Evolutionary conservation across 2,113 vertebrate genomes (phyloP).

Genomic region (Callionymus lyra): DNA sequence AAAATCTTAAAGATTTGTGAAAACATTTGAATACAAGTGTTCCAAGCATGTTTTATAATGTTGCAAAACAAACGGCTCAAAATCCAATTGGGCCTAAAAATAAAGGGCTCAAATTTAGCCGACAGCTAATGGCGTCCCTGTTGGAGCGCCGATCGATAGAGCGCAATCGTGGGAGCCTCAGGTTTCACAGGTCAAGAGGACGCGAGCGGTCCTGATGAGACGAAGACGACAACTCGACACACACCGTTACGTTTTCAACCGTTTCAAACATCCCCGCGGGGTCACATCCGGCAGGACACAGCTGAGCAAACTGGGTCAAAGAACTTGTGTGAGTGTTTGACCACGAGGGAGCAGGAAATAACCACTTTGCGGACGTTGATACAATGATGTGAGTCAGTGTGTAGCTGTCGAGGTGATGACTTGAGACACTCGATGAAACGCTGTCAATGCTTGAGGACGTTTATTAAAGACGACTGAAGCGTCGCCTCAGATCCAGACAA

Average conservation of each 20-base stretch:
- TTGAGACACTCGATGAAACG: too few species aligned
- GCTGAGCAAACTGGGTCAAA: background rate
- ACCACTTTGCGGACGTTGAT: slow-evolving; percentile 20
- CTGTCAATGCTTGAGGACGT: too few species aligned
- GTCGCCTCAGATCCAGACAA: too few species aligned
- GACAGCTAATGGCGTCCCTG: slow-evolving; percentile 27
- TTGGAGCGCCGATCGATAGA: slow-evolving; percentile 33
- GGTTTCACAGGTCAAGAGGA: slow-evolving; percentile 12
- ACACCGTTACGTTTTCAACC: too few species aligned
- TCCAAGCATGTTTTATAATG: too few species aligned
- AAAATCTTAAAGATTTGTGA: too few species aligned
- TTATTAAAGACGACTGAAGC: too few species aligned
- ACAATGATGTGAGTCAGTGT: slow-evolving; percentile 20
- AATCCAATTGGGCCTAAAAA: slow-evolving; percentile 13
- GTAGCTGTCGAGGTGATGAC: too few species aligned
- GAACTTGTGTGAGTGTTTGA: background rate
- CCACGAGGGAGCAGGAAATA: slow-evolving; percentile 9
- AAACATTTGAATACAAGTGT: too few species aligned
- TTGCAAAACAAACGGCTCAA: slow-evolving; percentile 5
- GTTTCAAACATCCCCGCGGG: too few species aligned
- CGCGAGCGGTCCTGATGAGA: background rate
- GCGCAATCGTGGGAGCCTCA: slow-evolving; percentile 13
- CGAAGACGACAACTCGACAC: too few species aligned
- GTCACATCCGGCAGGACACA: too few species aligned
- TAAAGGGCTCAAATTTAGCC: background rate